phyloP scores from a whole-genome alignment of 1,140 invertebrate species.

The Pomacea maculata region DNA sequence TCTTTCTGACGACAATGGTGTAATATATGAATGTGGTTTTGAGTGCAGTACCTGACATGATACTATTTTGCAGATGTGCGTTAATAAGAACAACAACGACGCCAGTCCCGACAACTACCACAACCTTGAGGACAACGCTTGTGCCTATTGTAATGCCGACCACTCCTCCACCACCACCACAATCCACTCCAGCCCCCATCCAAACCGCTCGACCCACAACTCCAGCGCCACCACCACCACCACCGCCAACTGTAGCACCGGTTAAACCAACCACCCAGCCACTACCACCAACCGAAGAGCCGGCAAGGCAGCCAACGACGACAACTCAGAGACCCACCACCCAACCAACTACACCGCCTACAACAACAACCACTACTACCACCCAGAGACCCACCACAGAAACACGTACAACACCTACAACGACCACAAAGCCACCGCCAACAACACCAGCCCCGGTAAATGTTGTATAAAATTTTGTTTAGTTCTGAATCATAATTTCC shows the following conservation, averaged over 20 bases:
- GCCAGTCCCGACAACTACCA: background rate
- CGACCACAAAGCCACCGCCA: background rate
- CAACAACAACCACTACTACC: background rate
- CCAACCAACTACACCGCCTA: background rate
- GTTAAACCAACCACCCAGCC: background rate
- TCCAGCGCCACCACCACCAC: background rate
- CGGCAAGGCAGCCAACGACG: background rate
- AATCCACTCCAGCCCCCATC: no score
- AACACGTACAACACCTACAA: background rate
- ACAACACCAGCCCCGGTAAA: background rate
- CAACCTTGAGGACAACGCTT: background rate
- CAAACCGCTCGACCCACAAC: no score
- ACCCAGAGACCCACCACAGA: background rate
- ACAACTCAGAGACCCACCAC: background rate
- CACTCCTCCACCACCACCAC: no score
- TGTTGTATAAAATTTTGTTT: no score
- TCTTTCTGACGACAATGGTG: no score
- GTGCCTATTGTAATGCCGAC: no score
- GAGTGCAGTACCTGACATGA: background rate
- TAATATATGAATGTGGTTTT: no score
- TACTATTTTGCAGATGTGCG: background rate
- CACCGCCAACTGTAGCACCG: background rate
- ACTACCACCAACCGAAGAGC: constrained; percentile 1
- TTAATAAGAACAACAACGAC: background rate
- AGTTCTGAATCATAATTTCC: no score